Evolutionary conservation across 2,113 vertebrate genomes (phyloP).

Genomic region (Ovis canadensis): DNA sequence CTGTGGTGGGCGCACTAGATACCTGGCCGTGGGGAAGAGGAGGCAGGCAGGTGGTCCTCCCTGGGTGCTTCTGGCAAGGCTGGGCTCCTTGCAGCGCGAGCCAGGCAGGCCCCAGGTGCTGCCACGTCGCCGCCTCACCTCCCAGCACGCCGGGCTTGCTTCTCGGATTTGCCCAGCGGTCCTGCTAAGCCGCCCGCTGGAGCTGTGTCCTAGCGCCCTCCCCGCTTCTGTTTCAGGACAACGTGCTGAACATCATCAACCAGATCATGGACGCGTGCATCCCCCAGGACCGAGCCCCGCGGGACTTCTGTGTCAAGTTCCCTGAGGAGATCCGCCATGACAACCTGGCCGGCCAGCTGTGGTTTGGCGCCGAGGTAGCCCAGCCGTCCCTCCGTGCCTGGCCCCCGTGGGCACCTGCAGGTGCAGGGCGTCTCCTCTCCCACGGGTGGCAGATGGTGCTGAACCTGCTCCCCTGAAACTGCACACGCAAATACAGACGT

Average conservation of each 20-base stretch:
- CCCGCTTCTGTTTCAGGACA: constrained; percentile 85
- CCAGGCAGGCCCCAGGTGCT: accelerated
- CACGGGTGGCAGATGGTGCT: accelerated
- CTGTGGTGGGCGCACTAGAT: accelerated
- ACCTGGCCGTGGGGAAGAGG: background rate
- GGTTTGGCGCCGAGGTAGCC: constrained; percentile 97
- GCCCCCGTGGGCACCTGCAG: accelerated
- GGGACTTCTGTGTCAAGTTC: constrained; percentile 98
- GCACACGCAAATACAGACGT: background rate
- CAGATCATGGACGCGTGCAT: constrained; percentile 99
- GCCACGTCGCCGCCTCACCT: accelerated
- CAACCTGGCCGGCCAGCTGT: constrained; percentile 97
- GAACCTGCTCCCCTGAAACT: background rate
- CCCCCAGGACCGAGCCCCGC: constrained; percentile 91
- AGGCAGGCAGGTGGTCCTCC: accelerated
- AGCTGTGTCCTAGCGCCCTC: accelerated
- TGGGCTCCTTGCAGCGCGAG: accelerated
- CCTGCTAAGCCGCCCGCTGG: accelerated
- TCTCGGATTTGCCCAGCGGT: background rate
- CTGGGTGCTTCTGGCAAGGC: background rate
- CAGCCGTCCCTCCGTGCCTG: accelerated
- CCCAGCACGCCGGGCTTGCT: background rate
- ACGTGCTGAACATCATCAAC: constrained; percentile 94
- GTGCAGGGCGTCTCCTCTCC: background rate
- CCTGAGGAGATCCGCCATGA: constrained; percentile 98